phyloP scores from a whole-genome alignment of 2,113 vertebrate species.

The Zosterops lateralis region DNA sequence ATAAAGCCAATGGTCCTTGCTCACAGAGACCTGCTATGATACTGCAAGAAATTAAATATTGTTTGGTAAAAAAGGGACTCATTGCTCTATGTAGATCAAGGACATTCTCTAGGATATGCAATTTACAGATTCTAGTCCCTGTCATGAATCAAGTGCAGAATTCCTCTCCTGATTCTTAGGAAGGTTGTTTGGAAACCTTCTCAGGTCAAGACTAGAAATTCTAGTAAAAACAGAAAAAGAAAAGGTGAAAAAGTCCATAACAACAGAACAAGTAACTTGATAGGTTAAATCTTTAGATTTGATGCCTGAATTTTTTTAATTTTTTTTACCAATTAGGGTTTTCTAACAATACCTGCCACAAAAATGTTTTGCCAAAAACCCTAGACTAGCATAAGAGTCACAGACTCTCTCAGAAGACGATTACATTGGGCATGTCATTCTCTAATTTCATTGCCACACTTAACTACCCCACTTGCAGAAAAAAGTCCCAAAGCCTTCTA shows the following conservation, averaged over 20 bases:
- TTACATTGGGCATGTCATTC: not conserved
- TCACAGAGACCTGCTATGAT: not conserved
- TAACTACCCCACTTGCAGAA: not conserved
- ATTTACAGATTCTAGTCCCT: not conserved
- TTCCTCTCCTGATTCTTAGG: not conserved
- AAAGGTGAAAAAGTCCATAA: not conserved
- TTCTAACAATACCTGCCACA: not conserved
- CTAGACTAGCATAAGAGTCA: not conserved
- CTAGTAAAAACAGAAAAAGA: not conserved
- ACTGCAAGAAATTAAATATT: not conserved
- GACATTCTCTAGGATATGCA: not conserved
- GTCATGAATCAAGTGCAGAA: not conserved
- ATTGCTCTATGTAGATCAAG: not conserved
- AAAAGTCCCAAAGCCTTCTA: accelerated
- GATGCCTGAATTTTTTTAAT: not conserved
- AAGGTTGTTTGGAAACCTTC: not conserved
- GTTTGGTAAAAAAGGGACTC: not conserved
- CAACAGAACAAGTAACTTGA: not conserved
- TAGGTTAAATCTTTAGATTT: not conserved
- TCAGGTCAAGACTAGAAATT: not conserved
- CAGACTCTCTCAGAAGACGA: accelerated
- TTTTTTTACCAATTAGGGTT: not conserved
- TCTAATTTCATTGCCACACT: not conserved
- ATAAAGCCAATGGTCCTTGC: not conserved
- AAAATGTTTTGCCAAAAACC: not conserved